A percentile compares a stretch with the other conserved stretches of the same genome.
These are phyloP conservation scores for Malthinus flaveolus DNA, from an alignment of 2,888 invertebrate genomes.

Conservation along the genomic window DNA sequence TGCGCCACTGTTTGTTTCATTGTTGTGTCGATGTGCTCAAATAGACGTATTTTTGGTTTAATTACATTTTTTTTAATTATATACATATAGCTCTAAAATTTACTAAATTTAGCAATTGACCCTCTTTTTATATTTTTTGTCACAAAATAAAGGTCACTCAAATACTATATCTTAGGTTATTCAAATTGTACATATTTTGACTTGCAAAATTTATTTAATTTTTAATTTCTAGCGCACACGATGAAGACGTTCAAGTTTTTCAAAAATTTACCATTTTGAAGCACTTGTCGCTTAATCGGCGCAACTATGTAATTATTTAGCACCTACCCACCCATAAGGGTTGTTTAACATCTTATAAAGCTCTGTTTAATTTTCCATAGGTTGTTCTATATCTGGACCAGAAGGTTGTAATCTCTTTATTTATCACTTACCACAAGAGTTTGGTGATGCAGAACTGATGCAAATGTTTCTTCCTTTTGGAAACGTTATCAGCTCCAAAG, in stretches of 20 bases:
- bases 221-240: too few species aligned
- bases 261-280: too few species aligned
- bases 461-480: constrained; percentile 99
- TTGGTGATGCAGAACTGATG: constrained; percentile 98
- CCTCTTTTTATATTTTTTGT: not conserved
- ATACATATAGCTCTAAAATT: not conserved
- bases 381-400: constrained; percentile 95
- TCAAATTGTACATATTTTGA: too few species aligned
- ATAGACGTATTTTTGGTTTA: constrained; percentile 22
- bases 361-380: constrained; percentile 52
- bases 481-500: constrained; percentile 99
- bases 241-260: too few species aligned
- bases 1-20: constrained; percentile 36
- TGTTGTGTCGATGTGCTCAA: constrained; percentile 39
- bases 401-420: constrained; percentile 99
- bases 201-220: too few species aligned
- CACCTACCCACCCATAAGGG: too few species aligned
- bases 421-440: constrained; percentile 99
- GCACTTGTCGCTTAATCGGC: too few species aligned
- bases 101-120: not conserved
- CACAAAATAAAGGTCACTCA: too few species aligned
- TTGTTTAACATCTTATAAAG: too few species aligned
- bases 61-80: constrained; percentile 7
- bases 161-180: too few species aligned
- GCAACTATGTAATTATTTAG: too few species aligned